Evolutionary conservation across 2,888 invertebrate species (phyloP), one percentile per base, ranked within the genome.

Genomic region (Pachymerium ferrugineum): DNA sequence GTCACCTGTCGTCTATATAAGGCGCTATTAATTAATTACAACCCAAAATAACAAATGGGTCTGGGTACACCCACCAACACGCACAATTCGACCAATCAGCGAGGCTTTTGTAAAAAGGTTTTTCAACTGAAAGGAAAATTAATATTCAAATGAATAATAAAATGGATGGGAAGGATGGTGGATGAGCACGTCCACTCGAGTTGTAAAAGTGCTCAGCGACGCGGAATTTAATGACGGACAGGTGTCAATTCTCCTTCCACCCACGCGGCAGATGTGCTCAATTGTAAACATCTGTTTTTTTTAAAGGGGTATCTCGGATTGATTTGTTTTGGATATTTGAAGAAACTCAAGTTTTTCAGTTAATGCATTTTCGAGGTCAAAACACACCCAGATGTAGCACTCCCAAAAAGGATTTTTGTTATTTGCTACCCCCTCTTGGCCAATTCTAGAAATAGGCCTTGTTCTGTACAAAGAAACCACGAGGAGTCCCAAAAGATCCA

Each of bases 391-490:
- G 3, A 2, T 8, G n/a, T 8, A 47, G 22, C 47, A 16, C 47
- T 19, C 47, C 16, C 47, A 47, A 16, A 42, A 42, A 47, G 47
- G 47, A 47, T 47, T 47, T 16, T 47, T n/a, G n/a, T 8, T 47
- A 16, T 22, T 47, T 16, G n/a, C n/a, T n/a, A 47, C 47, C 47
- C 47, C 6, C 47, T 47, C 47, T 47, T 16, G 47, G 47, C 47
- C 47, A 47, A 47, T 47, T 47, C 47, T 47, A 47, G 47, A 47
- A 47, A 47, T 47, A 47, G 47, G 47, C 47, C 47, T 47, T n/a
- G 47, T 47, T 47, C 47, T 19, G 22, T 47, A 47, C 47, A 47
- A 47, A 47, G 47, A 47, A 47, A 16, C 22, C 47, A 47, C 19
- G 47, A 47, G 47, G 47, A 47, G 47, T 47, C 47, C 19, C 47